Base-by-base conservation (phyloP, 2,888 invertebrate species). In the Fragum whitleyi region DNA sequence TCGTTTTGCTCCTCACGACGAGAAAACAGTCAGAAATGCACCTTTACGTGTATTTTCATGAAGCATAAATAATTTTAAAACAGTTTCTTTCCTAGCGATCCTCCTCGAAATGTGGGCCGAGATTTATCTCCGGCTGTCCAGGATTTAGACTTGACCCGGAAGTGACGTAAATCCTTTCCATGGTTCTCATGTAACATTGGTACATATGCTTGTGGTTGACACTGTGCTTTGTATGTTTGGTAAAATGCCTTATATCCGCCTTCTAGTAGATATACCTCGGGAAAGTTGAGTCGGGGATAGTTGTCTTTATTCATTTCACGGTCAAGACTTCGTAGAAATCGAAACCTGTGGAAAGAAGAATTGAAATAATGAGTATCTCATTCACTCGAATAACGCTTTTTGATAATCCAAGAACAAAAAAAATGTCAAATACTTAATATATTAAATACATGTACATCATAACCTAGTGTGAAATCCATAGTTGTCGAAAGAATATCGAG, bases 181-280 rank as follows among this genome's bases (percentile, higher is more conserved):
- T 97, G 96, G 59, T 95, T 95, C 0, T 97, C 97, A 93, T 98
- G 96, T 79, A 96, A 92, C 98, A 99, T 99, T 72, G 97, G 96
- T 39, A 96, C 95, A 94, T 99, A 97, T 0, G 95, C 95, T 55
- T 95, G 94, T 0, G 97, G 97, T 51, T 95, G 96, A 91, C 97
- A 97, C 57, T 97, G 94, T 0, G 95, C 94, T n/a, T 96, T 83
- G 5, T 87, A 29, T 55, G 29, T 23, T 51, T 26, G 57, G 93
- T 95, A 98, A 95, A 99, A 98, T 32, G 95, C 95, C 91, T 97
- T 96, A 94, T 98, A 98, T 57, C 97, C 97, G 1, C 97, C 97
- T 91, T 97, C 96, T 26, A 99, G 95, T 1, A 99, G 95, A 94
- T 99, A 99, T 1, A 98, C 95, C 94, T 99, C 99, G 0, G 99